Conservation (phyloP, 2,888 invertebrate genomes). For the Melipona bicolor region DNA sequence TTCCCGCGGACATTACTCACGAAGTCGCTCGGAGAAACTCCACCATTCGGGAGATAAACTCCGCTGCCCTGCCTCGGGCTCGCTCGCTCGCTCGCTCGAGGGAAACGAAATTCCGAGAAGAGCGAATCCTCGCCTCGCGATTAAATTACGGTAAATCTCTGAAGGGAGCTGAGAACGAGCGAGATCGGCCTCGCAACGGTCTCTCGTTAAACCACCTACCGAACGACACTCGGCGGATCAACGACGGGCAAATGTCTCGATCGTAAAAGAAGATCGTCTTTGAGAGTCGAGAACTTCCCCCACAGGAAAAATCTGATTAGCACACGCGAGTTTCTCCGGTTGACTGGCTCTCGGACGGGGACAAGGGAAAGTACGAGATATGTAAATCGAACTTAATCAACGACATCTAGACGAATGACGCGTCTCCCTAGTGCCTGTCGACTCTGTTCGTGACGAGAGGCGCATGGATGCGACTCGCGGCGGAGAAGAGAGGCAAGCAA, state of each 20-base stretch:
- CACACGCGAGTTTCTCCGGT: conserved; percentile 59
- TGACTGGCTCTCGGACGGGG: conserved; percentile 36
- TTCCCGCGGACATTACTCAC: conserved; percentile 69
- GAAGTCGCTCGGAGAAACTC: conserved; percentile 64
- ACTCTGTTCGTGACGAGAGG: conserved; percentile 39
- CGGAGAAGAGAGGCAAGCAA: conserved; percentile 6
- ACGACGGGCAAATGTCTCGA: not conserved
- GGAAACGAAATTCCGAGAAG: conserved; percentile 48
- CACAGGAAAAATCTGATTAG: conserved; percentile 51
- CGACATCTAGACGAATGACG: conserved; percentile 54
- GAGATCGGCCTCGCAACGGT: too few relatives aligned
- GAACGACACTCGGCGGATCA: conserved; percentile 7
- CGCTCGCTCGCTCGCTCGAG: conserved; percentile 12
- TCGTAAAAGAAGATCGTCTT: not conserved
- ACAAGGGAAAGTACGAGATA: conserved; percentile 64
- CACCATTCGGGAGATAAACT: conserved; percentile 57
- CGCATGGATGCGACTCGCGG: not conserved
- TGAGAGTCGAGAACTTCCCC: not conserved
- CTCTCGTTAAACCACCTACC: conserved; percentile 29
- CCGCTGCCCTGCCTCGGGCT: conserved; percentile 18
- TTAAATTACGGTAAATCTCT: conserved; percentile 34
- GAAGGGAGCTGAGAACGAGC: not conserved
- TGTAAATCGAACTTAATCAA: conserved; percentile 67
- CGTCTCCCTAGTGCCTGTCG: conserved; percentile 39
- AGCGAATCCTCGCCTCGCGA: not conserved